A percentile compares a stretch with the other conserved stretches of the same genome.
These are phyloP conservation scores for Eledona agricola DNA, from an alignment of 2,888 invertebrate species.

Conservation along the genomic window DNA sequence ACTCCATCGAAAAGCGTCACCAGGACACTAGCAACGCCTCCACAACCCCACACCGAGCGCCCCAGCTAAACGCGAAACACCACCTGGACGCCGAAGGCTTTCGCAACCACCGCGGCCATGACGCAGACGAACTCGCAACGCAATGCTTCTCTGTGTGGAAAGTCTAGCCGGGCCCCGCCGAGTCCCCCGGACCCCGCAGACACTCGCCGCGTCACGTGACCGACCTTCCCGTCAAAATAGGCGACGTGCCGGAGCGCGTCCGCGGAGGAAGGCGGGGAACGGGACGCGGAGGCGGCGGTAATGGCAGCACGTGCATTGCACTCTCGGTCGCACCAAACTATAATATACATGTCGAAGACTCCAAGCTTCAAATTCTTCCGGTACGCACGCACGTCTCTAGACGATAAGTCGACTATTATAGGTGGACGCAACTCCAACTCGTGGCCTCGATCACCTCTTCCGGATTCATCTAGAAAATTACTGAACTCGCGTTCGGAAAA, in stretches of 20 bases:
- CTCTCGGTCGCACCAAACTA: constrained; percentile 20
- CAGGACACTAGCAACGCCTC: constrained; percentile 2
- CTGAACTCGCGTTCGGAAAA: no score
- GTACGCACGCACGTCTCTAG: constrained; percentile 9
- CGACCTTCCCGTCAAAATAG: constrained; percentile 87
- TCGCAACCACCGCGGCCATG: constrained; percentile 37
- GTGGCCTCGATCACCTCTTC: no score
- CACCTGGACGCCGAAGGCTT: constrained; percentile 32
- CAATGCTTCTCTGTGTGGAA: constrained; percentile 59
- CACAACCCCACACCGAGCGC: constrained; percentile 2
- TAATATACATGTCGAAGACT: no score
- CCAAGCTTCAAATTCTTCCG: constrained; percentile 24
- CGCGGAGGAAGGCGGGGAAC: constrained; percentile 8
- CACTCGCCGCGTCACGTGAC: constrained; percentile 72
- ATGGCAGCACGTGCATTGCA: constrained; percentile 32
- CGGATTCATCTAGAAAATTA: no score
- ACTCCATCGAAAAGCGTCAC: constrained; percentile 3
- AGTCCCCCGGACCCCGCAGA: constrained; percentile 44
- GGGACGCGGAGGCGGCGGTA: constrained; percentile 6
- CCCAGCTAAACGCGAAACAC: background rate
- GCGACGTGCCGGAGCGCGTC: constrained; percentile 57
- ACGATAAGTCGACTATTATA: background rate
- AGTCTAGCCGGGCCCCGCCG: constrained; percentile 67
- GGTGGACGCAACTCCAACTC: background rate
- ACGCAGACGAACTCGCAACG: constrained; percentile 40